Conservation (phyloP, 2,888 invertebrate genomes). For the Willowsia nigromaculata region DNA sequence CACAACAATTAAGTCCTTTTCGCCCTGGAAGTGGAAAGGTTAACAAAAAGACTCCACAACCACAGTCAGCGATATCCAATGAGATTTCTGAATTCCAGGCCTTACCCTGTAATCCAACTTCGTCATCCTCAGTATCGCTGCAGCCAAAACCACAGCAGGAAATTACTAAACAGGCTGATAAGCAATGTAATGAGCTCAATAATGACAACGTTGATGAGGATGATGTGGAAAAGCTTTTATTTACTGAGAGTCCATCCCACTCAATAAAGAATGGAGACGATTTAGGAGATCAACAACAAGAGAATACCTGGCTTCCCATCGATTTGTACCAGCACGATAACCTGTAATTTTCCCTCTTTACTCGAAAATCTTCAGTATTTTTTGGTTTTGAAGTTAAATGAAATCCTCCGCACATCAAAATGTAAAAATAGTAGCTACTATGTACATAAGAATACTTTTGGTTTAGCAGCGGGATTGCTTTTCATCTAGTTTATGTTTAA, state of each 20-base stretch:
- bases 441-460: too few species aligned
- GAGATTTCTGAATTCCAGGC: constrained; percentile 35
- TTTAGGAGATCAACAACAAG: background rate
- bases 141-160: constrained; percentile 23
- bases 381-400: too few species aligned
- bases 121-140: background rate
- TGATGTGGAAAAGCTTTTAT: constrained; percentile 29
- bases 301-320: constrained; percentile 46
- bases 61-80: background rate
- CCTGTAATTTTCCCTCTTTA: constrained; percentile 41
- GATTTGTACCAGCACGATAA: constrained; percentile 62
- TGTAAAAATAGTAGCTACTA: too few species aligned
- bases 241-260: constrained; percentile 38
- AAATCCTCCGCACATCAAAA: too few species aligned
- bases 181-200: background rate
- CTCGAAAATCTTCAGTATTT: too few species aligned
- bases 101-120: background rate
- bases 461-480: too few species aligned
- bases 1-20: background rate
- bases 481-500: too few species aligned
- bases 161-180: background rate
- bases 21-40: constrained; percentile 4
- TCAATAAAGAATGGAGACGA: background rate
- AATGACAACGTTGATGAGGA: background rate
- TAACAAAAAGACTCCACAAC: constrained; percentile 9